Conservation (phyloP, 2,888 invertebrate species). For the Drosophila quinaria region DNA sequence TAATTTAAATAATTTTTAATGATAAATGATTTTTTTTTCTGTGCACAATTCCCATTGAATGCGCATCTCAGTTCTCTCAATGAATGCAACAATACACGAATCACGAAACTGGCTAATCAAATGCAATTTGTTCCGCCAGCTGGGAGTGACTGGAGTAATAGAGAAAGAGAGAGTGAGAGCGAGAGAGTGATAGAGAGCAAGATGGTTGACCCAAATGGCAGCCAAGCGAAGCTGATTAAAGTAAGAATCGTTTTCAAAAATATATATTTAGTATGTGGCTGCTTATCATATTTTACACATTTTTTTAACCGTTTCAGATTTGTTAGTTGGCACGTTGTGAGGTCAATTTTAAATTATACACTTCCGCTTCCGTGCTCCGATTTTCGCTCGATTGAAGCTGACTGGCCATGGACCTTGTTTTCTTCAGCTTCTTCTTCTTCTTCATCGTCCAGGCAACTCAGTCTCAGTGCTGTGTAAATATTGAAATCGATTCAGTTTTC, state of each 20-base stretch:
- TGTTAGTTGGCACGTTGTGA: slow-evolving; percentile 49
- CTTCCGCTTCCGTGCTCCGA: slow-evolving; percentile 73
- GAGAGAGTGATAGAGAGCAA: not conserved
- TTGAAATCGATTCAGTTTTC: slow-evolving; percentile 79
- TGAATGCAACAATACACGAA: slow-evolving; percentile 8
- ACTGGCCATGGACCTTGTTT: slow-evolving; percentile 35
- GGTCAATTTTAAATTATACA: slow-evolving; percentile 82
- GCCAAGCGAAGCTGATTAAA: slow-evolving; percentile 47
- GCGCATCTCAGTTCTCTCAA: slow-evolving; percentile 3
- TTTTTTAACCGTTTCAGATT: slow-evolving; percentile 48
- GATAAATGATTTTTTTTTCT: too few relatives aligned
- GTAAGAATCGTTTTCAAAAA: slow-evolving; percentile 18
- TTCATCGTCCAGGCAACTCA: not conserved
- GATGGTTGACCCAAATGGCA: slow-evolving; percentile 43
- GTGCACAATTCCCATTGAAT: slow-evolving; percentile 3
- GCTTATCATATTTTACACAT: slow-evolving; percentile 67
- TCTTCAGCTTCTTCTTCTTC: slow-evolving; percentile 18
- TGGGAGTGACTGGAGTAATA: not conserved
- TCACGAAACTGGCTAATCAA: slow-evolving; percentile 40
- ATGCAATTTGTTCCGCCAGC: slow-evolving; percentile 42
- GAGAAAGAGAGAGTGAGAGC: not conserved
- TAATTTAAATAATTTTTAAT: too few relatives aligned
- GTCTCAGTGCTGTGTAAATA: slow-evolving; percentile 67
- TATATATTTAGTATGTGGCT: slow-evolving; percentile 41
- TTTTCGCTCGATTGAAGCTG: slow-evolving; percentile 76